phyloP scores from a whole-genome alignment of 2,888 invertebrate species.

The Hoplodrina ambigua region DNA sequence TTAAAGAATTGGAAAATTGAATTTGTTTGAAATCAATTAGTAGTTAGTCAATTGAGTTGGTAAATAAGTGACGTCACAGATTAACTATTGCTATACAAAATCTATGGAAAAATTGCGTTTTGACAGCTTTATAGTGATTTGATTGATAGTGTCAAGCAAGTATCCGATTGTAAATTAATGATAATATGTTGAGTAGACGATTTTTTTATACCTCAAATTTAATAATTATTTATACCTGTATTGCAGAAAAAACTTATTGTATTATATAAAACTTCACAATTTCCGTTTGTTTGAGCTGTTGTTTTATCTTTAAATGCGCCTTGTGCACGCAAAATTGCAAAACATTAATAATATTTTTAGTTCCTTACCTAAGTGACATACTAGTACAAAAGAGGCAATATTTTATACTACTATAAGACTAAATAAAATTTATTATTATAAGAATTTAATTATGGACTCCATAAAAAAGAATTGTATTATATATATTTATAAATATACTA shows the following conservation, averaged over 20 bases:
- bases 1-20: no score
- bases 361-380: not conserved
- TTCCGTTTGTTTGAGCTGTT: not conserved
- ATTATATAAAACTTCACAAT: not conserved
- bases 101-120: no score
- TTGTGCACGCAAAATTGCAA: not conserved
- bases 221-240: not conserved
- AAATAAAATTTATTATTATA: not conserved
- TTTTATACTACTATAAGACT: not conserved
- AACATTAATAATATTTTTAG: slow-evolving; percentile 3
- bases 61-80: no score
- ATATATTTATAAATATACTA: not conserved
- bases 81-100: no score
- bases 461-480: no score
- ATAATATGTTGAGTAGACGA: not conserved
- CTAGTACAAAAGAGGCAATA: slow-evolving; percentile 40
- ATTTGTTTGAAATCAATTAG: no score
- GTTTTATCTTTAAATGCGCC: not conserved
- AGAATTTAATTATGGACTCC: not conserved
- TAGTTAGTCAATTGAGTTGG: no score
- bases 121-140: no score
- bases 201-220: not conserved
- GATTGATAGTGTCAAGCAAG: no score
- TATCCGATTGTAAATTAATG: not conserved
- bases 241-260: not conserved